phyloP scores from a whole-genome alignment of 2,113 vertebrate species.

The Sinocyclocheilus grahami region DNA sequence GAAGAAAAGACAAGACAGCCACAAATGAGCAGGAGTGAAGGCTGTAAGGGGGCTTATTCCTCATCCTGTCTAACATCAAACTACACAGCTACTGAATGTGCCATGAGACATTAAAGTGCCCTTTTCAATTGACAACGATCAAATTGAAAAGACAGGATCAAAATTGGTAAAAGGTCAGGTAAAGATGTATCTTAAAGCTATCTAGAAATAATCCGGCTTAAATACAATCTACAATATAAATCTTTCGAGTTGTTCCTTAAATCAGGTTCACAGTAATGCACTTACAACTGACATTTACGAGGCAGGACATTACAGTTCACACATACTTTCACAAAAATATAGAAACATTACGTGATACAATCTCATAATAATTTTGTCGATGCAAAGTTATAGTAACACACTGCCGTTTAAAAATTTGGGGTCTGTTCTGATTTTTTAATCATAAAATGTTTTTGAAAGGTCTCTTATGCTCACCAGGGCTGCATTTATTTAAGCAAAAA shows the following conservation, averaged over 20 bases:
- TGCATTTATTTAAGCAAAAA: too few species aligned
- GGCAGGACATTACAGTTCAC: background rate
- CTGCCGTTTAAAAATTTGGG: background rate
- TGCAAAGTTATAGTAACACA: too few species aligned
- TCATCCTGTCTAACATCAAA: background rate
- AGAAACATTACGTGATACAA: background rate
- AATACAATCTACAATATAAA: background rate
- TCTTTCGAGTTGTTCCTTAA: background rate
- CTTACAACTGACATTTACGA: background rate
- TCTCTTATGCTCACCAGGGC: too few species aligned
- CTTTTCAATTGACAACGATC: background rate
- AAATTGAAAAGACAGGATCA: background rate
- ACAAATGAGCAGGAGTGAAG: conserved; percentile 62
- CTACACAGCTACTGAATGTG: conserved; percentile 26
- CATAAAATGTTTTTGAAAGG: background rate
- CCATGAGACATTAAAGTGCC: background rate
- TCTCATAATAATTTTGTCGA: background rate
- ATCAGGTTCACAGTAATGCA: conserved; percentile 1
- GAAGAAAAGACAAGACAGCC: conserved; percentile 78
- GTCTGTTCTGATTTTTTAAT: too few species aligned
- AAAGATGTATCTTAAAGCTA: background rate
- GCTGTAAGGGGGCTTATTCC: conserved; percentile 48
- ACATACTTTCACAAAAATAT: background rate
- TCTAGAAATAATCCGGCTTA: background rate
- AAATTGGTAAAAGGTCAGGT: conserved; percentile 16